A percentile compares a stretch with the other conserved stretches of the same genome.
Conservation (phyloP, 1,140 invertebrate genomes). For the Bilobella aurantiaca region DNA sequence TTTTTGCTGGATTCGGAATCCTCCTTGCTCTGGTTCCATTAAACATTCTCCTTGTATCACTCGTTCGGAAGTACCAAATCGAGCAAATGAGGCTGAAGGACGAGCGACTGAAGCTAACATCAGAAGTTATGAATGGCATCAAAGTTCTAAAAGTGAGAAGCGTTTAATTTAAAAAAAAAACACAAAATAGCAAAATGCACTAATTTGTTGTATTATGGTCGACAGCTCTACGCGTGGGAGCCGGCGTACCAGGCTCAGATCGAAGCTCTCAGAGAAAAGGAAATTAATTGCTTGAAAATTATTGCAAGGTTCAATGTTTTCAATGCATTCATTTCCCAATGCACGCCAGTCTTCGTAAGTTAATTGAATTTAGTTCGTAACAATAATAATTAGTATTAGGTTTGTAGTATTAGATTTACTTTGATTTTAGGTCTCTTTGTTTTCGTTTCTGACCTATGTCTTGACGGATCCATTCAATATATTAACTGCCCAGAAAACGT, state of each 20-base stretch:
- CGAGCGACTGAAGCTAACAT: conserved; percentile 84
- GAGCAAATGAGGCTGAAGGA: conserved; percentile 85
- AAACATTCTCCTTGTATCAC: conserved; percentile 45
- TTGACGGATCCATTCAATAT: conserved; percentile 52
- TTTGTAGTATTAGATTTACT: conserved; percentile 29
- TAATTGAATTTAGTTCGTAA: background rate
- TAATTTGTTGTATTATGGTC: background rate
- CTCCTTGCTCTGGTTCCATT: conserved; percentile 46
- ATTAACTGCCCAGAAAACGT: conserved; percentile 78
- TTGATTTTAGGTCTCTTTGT: conserved; percentile 54
- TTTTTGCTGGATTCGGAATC: conserved; percentile 47
- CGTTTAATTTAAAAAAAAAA: background rate
- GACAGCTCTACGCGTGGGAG: conserved; percentile 71
- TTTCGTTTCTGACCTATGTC: conserved; percentile 49
- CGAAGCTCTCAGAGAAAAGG: conserved; percentile 67
- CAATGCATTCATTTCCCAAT: conserved; percentile 47
- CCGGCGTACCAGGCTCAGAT: conserved; percentile 76
- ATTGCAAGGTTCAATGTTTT: conserved; percentile 68
- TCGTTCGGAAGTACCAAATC: conserved; percentile 57
- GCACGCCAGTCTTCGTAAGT: conserved; percentile 75
- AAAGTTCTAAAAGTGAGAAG: conserved; percentile 60
- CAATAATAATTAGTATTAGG: conserved; percentile 7
- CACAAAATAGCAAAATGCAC: background rate
- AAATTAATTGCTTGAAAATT: conserved; percentile 69
- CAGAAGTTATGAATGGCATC: conserved; percentile 86